Evolutionary conservation across 2,113 vertebrate species (phyloP).

Genomic region (Astur gentilis): DNA sequence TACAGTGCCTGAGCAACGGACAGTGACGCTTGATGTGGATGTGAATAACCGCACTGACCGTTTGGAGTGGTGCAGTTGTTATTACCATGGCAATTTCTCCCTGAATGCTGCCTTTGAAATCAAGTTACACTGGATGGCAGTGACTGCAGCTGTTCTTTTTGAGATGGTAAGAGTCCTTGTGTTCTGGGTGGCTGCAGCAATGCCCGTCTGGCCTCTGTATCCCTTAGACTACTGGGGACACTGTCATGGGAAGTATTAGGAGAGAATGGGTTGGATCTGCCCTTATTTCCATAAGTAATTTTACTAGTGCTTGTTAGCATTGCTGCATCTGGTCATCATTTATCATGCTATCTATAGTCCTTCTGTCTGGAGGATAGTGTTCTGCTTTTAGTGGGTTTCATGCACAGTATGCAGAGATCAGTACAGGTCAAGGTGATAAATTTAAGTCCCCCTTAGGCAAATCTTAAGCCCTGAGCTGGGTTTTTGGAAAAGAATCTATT

Average conservation of each 20-base stretch:
- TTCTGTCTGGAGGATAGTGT: neutral
- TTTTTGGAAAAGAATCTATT: neutral
- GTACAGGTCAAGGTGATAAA: neutral
- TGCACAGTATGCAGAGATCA: neutral
- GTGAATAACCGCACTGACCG: conserved; percentile 95
- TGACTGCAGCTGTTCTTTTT: conserved; percentile 93
- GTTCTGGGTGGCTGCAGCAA: neutral
- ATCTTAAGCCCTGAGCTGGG: neutral
- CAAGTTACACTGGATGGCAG: conserved; percentile 98
- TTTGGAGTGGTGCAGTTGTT: conserved; percentile 96
- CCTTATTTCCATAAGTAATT: neutral
- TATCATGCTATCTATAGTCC: neutral
- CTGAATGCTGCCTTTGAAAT: conserved; percentile 90
- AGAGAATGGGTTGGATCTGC: neutral
- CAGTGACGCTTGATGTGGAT: conserved; percentile 91
- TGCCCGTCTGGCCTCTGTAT: neutral
- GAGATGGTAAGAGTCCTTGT: conserved; percentile 86
- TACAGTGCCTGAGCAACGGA: conserved; percentile 94
- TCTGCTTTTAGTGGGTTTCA: neutral
- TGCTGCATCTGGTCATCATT: neutral
- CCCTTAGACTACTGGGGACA: fast-evolving
- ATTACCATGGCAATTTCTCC: conserved; percentile 97
- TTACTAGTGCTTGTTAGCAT: neutral
- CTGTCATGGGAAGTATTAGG: neutral
- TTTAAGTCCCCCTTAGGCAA: neutral